Evolutionary conservation across 2,888 invertebrate genomes (phyloP), one percentile per base, ranked within the genome.

Genomic region (Odontomyia ornata): DNA sequence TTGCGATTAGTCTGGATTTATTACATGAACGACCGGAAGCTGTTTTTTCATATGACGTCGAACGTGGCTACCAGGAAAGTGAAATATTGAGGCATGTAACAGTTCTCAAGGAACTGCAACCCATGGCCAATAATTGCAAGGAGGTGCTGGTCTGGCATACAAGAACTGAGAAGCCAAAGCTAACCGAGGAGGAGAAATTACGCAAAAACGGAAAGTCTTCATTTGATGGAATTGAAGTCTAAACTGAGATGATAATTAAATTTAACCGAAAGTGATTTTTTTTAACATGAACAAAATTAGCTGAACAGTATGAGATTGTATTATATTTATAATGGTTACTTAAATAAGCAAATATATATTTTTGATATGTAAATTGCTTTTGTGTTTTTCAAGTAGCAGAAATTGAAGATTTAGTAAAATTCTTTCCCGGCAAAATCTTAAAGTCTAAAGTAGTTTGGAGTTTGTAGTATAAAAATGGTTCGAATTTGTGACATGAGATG

Each of bases 61-160:
- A 93, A 82, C 91, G 95, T 77, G 99, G 99, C 18, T 94, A 92
- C 85, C 95, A 96, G 87, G 97, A 97, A 85, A 94, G 93, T 81
- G 94, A 93, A 85, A 93, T 97, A 80, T 87, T 96, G 1, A 89
- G 92, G 80, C 92, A 93, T 82, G 89, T 96, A 78, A 91, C 91
- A 0, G 90, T 91, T 0, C 89, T 89, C 80, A 90, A 92, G 3
- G 91, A 97, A 65, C 85, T 99, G 75, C 99, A 99, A 86, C 96
- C 98, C 0, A 88, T 95, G 79, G 99, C 98, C 0, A 93, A 95
- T 80, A 91, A 91, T 81, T 99, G 98, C 83, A 94, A 94, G 0
- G 95, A 97, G 88, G 94, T 99, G n/a, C 93, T 95, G 79, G 99
- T 99, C 0, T 99, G 99, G 99, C 99, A 99, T 84, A 99, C 99